Conservation (phyloP, 2,113 vertebrate genomes). For the Mus musculus region DNA sequence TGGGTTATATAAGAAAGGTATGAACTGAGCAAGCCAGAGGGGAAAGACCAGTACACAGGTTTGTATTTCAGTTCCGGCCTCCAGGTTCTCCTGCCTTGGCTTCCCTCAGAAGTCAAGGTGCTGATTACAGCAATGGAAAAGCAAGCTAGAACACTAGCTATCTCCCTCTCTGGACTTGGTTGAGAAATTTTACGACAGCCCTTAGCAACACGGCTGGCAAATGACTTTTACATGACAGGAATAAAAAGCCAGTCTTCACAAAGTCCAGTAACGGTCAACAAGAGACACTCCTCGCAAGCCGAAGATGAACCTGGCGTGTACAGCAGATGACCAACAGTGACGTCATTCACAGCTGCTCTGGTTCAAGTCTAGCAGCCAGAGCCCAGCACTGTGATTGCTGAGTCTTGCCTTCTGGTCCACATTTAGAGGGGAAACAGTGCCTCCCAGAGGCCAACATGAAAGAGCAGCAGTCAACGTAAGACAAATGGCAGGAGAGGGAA, state of each 20-base stretch:
- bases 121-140: not conserved
- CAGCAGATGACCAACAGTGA: not conserved
- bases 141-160: not conserved
- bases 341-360: not conserved
- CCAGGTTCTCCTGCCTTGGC: not conserved
- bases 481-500: not conserved
- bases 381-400: not conserved
- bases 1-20: not conserved
- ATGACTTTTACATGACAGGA: not conserved
- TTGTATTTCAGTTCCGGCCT: not conserved
- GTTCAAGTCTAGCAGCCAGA: not conserved
- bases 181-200: not conserved
- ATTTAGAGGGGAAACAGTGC: not conserved
- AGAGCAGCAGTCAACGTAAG: not conserved
- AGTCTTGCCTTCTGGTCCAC: not conserved
- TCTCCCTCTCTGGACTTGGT: not conserved
- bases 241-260: not conserved
- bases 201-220: not conserved
- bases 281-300: not conserved
- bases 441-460: slow-evolving; percentile 1
- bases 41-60: not conserved
- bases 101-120: not conserved
- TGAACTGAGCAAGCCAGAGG: not conserved
- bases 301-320: not conserved
- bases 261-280: not conserved